Evolutionary conservation across 2,797 vertebrate species (phyloP).

Genomic region (Phylloscopus collybita): DNA sequence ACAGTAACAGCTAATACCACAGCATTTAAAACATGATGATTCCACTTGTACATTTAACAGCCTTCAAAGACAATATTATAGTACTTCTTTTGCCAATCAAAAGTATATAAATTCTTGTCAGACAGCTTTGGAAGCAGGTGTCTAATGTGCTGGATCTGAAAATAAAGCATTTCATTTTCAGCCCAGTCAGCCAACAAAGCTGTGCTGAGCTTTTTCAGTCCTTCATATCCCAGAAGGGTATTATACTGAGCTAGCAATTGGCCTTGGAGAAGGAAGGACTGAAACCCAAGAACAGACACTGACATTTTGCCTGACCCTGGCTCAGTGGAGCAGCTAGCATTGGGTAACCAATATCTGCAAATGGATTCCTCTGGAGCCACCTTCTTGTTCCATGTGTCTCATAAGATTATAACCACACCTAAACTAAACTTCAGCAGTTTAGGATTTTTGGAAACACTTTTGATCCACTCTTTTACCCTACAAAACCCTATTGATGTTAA

Average conservation of each 20-base stretch:
- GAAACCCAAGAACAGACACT: not conserved
- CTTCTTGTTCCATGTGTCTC: not conserved
- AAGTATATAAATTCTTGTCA: slow-evolving; percentile 38
- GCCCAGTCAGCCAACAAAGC: slow-evolving; percentile 9
- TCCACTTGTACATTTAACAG: slow-evolving; percentile 10
- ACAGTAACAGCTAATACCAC: slow-evolving; percentile 49
- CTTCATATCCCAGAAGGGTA: not conserved
- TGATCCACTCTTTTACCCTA: not conserved
- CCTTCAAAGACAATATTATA: slow-evolving; percentile 22
- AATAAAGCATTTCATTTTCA: slow-evolving; percentile 20
- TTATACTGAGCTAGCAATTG: not conserved
- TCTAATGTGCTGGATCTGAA: slow-evolving; percentile 2
- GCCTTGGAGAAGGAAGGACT: not conserved
- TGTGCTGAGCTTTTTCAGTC: not conserved
- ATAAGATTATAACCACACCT: not conserved
- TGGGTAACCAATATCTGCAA: not conserved
- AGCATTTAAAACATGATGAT: slow-evolving; percentile 15
- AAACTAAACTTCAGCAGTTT: not conserved
- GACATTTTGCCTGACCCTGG: not conserved
- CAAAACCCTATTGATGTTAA: not conserved
- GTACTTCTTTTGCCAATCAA: slow-evolving; percentile 9
- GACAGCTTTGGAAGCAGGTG: slow-evolving; percentile 31
- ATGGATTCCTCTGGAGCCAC: not conserved
- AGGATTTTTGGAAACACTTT: not conserved
- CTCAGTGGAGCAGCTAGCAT: not conserved